These are phyloP conservation scores for Semotilus atromaculatus DNA, from an alignment of 2,797 vertebrate species.

Conservation along the genomic window DNA sequence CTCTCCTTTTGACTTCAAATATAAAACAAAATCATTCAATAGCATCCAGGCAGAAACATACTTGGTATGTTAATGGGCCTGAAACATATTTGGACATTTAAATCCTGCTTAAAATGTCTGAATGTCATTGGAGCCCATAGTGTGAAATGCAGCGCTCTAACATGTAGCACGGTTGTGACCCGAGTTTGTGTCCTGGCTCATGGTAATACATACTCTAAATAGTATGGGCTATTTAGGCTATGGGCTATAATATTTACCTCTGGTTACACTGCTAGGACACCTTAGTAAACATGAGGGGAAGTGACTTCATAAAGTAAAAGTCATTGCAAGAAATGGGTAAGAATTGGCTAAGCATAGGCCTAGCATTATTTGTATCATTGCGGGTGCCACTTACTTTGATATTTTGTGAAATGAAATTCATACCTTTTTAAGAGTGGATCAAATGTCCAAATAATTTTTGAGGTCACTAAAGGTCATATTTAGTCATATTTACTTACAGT, in stretches of 20 bases:
- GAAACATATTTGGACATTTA: conserved; percentile 13
- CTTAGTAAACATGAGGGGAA: background rate
- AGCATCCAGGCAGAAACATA: background rate
- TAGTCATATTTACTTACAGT: background rate
- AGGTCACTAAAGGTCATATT: background rate
- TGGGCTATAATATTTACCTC: too few species aligned
- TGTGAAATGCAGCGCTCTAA: background rate
- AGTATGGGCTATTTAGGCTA: too few species aligned
- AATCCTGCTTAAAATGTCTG: conserved; percentile 18
- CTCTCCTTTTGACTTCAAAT: background rate
- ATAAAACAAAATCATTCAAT: background rate
- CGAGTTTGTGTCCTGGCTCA: background rate
- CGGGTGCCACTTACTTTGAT: background rate
- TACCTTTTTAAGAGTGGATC: background rate
- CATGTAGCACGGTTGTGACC: background rate
- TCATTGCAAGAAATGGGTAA: background rate
- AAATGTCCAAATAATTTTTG: background rate
- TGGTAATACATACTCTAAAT: background rate
- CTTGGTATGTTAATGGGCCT: background rate
- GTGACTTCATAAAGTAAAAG: background rate
- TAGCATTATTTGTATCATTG: background rate
- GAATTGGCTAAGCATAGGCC: background rate
- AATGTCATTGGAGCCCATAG: background rate
- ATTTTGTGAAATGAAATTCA: background rate
- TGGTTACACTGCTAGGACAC: background rate